Percentiles rank a stretch among this genome's conserved stretches.
Evolutionary conservation across 1,140 invertebrate genomes (phyloP).

Genomic region (Anoplophora glabripennis): DNA sequence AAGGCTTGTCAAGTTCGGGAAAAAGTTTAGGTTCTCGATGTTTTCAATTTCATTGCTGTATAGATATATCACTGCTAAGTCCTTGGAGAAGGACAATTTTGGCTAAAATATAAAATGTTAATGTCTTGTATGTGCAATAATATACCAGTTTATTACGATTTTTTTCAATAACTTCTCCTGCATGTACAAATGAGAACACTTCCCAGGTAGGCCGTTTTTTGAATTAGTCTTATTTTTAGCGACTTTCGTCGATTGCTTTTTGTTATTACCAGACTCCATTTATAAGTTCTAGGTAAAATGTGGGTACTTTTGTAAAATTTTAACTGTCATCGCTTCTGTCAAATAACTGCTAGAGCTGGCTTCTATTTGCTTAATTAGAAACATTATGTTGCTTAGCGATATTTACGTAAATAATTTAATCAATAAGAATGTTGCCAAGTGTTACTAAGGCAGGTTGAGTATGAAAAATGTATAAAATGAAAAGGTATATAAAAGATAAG

Average conservation of each 20-base stretch:
- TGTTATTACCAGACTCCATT: neutral
- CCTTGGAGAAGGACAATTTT: conserved; percentile 51
- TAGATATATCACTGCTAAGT: conserved; percentile 61
- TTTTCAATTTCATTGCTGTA: conserved; percentile 61
- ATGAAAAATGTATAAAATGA: neutral
- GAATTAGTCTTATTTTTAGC: neutral
- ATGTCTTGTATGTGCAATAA: neutral
- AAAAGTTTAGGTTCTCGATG: conserved; percentile 59
- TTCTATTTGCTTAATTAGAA: no score
- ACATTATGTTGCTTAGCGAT: conserved; percentile 15
- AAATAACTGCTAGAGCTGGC: no score
- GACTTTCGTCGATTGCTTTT: neutral
- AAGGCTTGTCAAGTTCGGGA: conserved; percentile 60
- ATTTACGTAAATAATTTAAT: neutral
- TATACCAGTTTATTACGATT: conserved; percentile 48
- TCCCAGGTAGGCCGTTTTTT: conserved; percentile 35
- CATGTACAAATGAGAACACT: conserved; percentile 53
- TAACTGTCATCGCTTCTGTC: no score
- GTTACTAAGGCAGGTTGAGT: no score
- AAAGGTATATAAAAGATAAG: neutral
- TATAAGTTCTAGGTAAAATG: no score
- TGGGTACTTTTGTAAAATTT: no score
- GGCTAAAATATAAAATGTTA: conserved; percentile 48
- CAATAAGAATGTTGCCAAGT: no score
- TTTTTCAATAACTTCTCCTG: conserved; percentile 52